A percentile compares a stretch with the other conserved stretches of the same genome.
Conservation (phyloP, 2,113 vertebrate species). For the Cryptomyrus ogoouensis region DNA sequence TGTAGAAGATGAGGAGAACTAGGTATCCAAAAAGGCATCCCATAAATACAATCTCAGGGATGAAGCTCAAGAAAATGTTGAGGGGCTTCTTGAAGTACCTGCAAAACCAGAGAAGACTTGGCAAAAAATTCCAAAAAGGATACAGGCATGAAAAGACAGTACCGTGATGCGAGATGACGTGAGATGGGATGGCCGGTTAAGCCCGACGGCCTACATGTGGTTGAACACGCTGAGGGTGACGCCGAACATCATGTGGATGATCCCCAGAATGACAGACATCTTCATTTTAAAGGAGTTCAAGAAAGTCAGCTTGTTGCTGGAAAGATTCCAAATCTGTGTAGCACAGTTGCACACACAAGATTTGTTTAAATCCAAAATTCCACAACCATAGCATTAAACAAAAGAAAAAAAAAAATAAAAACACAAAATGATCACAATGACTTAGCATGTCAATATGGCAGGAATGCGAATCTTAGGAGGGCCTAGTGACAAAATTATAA, state of each 20-base stretch:
- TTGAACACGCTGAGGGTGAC: slow-evolving; percentile 86
- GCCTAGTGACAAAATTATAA: slow-evolving; percentile 16
- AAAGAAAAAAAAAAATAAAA: neutral
- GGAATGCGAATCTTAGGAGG: neutral
- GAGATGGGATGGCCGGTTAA: neutral
- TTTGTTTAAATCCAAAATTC: neutral
- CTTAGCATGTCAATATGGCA: neutral
- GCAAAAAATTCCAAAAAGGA: slow-evolving; percentile 4
- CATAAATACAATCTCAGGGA: slow-evolving; percentile 96
- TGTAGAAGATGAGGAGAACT: slow-evolving; percentile 87
- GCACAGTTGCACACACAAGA: slow-evolving; percentile 9
- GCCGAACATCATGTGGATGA: slow-evolving; percentile 94
- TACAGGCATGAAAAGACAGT: neutral
- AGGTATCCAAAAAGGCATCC: slow-evolving; percentile 86
- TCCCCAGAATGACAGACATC: slow-evolving; percentile 92
- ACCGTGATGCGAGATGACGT: neutral
- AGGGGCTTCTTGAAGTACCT: slow-evolving; percentile 96
- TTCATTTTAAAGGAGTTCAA: slow-evolving; percentile 99
- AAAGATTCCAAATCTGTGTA: slow-evolving; percentile 90
- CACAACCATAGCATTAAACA: neutral
- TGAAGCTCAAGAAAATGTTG: slow-evolving; percentile 93
- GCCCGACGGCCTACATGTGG: slow-evolving; percentile 69
- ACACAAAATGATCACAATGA: neutral
- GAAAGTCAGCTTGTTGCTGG: slow-evolving; percentile 91
- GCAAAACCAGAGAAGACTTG: neutral